Percentiles rank a stretch among this genome's conserved stretches.
Evolutionary conservation across 2,888 invertebrate genomes (phyloP).

Genomic region (Opisthograptis luteolata): DNA sequence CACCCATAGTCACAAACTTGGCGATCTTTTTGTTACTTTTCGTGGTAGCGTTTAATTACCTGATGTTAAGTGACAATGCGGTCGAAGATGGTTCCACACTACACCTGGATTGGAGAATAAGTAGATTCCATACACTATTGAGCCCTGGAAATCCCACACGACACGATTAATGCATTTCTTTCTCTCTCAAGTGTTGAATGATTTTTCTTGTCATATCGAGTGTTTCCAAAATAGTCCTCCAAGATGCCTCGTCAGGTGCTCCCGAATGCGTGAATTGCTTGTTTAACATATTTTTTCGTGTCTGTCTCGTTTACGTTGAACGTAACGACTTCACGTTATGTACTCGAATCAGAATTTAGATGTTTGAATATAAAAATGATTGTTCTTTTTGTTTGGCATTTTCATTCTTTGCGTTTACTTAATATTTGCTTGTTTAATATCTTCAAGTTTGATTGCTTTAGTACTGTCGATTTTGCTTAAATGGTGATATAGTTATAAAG

Average conservation of each 20-base stretch:
- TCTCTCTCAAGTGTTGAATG: not conserved
- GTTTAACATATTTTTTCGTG: conserved; percentile 77
- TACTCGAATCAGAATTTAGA: conserved; percentile 48
- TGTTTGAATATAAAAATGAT: conserved; percentile 28
- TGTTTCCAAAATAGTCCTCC: conserved; percentile 43
- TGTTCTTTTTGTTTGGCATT: conserved; percentile 24
- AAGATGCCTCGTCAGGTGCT: conserved; percentile 63
- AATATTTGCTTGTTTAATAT: not conserved
- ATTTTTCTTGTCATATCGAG: conserved; percentile 38
- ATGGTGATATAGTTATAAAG: too few species aligned
- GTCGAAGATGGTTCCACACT: too few species aligned
- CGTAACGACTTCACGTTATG: conserved; percentile 65
- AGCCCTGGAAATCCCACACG: too few species aligned
- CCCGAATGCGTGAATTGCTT: conserved; percentile 74
- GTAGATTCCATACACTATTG: too few species aligned
- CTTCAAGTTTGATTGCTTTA: not conserved
- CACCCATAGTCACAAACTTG: too few species aligned
- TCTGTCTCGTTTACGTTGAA: conserved; percentile 53
- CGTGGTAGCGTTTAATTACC: too few species aligned
- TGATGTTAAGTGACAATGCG: too few species aligned
- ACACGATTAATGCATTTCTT: too few species aligned
- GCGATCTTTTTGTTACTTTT: too few species aligned
- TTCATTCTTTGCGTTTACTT: conserved; percentile 6
- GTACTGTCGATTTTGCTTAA: too few species aligned
- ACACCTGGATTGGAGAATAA: too few species aligned